Conservation (phyloP, 2,797 vertebrate species). For the Pseudomugil gertrudae region DNA sequence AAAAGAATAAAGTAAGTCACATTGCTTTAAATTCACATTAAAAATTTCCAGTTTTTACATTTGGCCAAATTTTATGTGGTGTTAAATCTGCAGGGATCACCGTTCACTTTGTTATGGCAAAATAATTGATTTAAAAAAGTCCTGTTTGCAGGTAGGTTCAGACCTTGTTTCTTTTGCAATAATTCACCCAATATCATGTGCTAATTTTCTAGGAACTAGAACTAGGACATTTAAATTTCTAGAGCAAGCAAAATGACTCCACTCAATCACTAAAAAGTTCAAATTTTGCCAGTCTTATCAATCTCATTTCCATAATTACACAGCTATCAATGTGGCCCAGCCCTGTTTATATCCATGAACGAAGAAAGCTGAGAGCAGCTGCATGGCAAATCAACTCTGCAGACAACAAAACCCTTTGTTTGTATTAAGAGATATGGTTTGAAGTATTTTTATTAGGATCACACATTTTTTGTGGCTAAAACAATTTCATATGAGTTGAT, state of each 20-base stretch:
- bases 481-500: conserved; percentile 58
- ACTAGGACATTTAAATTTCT: neutral
- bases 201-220: neutral
- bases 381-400: conserved; percentile 27
- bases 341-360: conserved; percentile 20
- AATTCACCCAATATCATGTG: conserved; percentile 19
- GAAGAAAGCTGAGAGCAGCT: conserved; percentile 27
- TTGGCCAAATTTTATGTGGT: neutral
- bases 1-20: neutral
- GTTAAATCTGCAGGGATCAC: neutral
- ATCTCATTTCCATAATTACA: conserved; percentile 14
- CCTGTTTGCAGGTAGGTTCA: neutral
- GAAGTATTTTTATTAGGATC: conserved; percentile 67
- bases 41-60: neutral
- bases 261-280: conserved; percentile 9
- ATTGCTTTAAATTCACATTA: neutral
- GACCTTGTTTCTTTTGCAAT: neutral
- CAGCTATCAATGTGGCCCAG: conserved; percentile 18
- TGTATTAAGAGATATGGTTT: conserved; percentile 59
- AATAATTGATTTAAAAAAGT: neutral
- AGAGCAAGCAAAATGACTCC: neutral
- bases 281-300: conserved; percentile 11
- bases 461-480: conserved; percentile 51
- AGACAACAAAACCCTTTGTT: conserved; percentile 45
- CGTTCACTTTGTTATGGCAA: neutral